A percentile compares a stretch with the other conserved stretches of the same genome.
These are phyloP conservation scores for Acanthurus tractus DNA, from an alignment of 2,797 vertebrate species.

Conservation along the genomic window DNA sequence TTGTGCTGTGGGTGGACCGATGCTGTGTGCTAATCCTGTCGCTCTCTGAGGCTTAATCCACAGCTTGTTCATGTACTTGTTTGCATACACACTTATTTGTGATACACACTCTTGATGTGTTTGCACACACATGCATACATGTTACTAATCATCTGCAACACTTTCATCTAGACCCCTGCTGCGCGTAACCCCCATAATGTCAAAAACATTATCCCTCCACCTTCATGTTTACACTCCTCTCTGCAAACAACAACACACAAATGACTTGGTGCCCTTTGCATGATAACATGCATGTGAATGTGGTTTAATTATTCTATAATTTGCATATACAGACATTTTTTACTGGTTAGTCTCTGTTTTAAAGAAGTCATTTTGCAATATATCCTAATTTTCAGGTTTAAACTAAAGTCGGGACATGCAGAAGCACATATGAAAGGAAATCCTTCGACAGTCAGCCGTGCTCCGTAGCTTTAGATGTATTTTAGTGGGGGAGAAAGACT, in stretches of 20 bases:
- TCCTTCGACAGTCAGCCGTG: background rate
- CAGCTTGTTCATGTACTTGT: conserved; percentile 6
- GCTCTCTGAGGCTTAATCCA: conserved; percentile 69
- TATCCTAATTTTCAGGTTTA: background rate
- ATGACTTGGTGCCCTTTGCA: conserved; percentile 7
- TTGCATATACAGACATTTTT: conserved; percentile 1
- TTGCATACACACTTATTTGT: conserved; percentile 11
- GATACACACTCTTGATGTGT: background rate
- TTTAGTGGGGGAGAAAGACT: conserved; percentile 5
- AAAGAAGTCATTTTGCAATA: background rate
- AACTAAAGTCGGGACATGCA: conserved; percentile 9
- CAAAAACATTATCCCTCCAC: conserved; percentile 10
- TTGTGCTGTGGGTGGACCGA: conserved; percentile 7
- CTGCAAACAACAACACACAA: background rate
- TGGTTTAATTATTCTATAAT: conserved; percentile 4
- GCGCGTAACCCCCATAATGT: conserved; percentile 10
- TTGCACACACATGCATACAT: conserved; percentile 17
- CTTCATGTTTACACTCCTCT: conserved; percentile 16
- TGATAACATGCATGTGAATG: background rate
- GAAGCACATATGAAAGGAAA: conserved; percentile 9
- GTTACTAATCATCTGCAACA: conserved; percentile 15
- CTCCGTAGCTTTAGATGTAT: background rate
- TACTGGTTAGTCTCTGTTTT: background rate
- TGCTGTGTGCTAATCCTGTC: conserved; percentile 44
- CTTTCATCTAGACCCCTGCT: conserved; percentile 32